Percentiles rank a stretch among this genome's conserved stretches.
phyloP scores from a whole-genome alignment of 2,797 vertebrate genomes.

The Oreochromis mossambicus region DNA sequence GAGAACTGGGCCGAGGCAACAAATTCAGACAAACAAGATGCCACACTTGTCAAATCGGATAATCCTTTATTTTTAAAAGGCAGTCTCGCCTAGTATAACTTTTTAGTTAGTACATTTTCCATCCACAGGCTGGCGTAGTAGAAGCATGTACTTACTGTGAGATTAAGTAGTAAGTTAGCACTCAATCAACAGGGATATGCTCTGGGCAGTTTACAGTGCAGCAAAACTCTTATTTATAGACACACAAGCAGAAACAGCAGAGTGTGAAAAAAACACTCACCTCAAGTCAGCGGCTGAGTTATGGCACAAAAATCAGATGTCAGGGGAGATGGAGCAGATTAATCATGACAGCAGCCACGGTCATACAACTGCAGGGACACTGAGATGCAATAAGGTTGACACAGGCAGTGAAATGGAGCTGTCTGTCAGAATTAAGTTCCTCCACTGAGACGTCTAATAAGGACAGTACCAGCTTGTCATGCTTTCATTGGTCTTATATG shows the following conservation, averaged over 20 bases:
- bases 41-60: neutral
- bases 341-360: slow-evolving; percentile 21
- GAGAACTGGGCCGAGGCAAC: neutral
- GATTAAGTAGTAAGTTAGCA: neutral
- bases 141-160: neutral
- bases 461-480: neutral
- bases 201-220: neutral
- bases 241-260: neutral
- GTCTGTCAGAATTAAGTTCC: slow-evolving; percentile 24
- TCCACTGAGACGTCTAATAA: neutral
- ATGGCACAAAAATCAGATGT: neutral
- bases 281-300: neutral
- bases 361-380: neutral
- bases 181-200: neutral
- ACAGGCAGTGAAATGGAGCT: slow-evolving; percentile 18
- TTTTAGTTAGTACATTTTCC: neutral
- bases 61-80: neutral
- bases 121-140: neutral
- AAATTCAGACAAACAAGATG: neutral
- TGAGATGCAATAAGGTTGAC: slow-evolving; percentile 1
- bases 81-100: neutral
- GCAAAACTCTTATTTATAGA: neutral
- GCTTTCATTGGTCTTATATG: slow-evolving; percentile 7
- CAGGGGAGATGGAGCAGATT: slow-evolving; percentile 5
- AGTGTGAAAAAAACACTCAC: neutral